Conservation (phyloP, 2,888 invertebrate genomes). For the Ceratothoa steindachneri region DNA sequence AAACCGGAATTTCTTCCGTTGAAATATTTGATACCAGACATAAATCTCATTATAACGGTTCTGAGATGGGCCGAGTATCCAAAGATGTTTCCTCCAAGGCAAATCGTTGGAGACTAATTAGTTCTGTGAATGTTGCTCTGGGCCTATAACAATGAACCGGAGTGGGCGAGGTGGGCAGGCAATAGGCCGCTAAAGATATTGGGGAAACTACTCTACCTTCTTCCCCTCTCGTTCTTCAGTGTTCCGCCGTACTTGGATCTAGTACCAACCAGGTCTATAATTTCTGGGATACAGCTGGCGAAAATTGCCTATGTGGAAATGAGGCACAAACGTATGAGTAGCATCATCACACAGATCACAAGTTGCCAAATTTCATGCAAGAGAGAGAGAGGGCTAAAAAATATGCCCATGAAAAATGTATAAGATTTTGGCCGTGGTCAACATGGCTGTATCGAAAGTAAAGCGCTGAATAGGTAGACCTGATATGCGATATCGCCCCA, state of each 20-base stretch:
- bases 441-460: slow-evolving; percentile 32
- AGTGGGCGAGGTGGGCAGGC: slow-evolving; percentile 13
- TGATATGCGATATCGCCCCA: slow-evolving; percentile 11
- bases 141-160: slow-evolving; percentile 13
- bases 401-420: slow-evolving; percentile 6
- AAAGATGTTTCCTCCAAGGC: neutral
- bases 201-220: slow-evolving; percentile 71
- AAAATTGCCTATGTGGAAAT: slow-evolving; percentile 83
- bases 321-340: slow-evolving; percentile 47
- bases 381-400: slow-evolving; percentile 14
- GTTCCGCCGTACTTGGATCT: slow-evolving; percentile 99
- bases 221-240: slow-evolving; percentile 99
- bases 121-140: neutral
- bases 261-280: slow-evolving; percentile 99
- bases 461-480: slow-evolving; percentile 3
- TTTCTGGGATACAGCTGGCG: slow-evolving; percentile 99
- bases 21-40: neutral
- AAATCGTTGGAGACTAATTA: neutral
- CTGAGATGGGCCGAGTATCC: slow-evolving; percentile 1
- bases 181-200: neutral
- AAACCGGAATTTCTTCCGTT: neutral
- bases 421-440: slow-evolving; percentile 42
- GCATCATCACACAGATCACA: slow-evolving; percentile 46
- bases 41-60: neutral
- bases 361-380: slow-evolving; percentile 48